Evolutionary conservation across 53 echinoderm and acorn worm genomes (phyloP), one percentile per base, ranked within the genome.

Genomic region (Henricia sp.): DNA sequence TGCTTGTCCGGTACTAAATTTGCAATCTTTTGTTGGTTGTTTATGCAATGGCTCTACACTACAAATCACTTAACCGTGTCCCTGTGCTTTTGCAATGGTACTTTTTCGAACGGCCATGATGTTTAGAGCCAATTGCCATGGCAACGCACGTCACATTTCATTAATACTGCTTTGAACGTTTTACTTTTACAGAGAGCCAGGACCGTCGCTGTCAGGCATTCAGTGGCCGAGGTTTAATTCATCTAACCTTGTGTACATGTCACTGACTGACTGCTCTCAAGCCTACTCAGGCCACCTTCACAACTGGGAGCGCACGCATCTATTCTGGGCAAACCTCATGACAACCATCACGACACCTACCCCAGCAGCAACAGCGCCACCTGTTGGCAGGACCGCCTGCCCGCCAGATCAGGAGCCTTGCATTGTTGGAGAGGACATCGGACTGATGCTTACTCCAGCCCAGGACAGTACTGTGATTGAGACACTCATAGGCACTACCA

Each of bases 221-320:
- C 54, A 76, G 67, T 86, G 86, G 86, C 86, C 86, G 43, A 9
- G 4, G 14, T 76, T 75, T 42, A 68, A 75, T 23, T 0, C 43
- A 11, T 40, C 37, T 21, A 40, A 74, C 40, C 52, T 66, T n/a
- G 35, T 3, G 19, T 86, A 74, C 40, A 67, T 76, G 67, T 64
- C 75, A 39, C 55, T 86, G 8, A 67, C 67, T 13, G 67, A 66
- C 50, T 86, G 86, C 32, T 76, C 86, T 4, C 29, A 50, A 34
- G 46, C 37, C 37, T 52, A n/a, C 24, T 63, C 63, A 4, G 75
- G 76, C 38, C 27, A 1, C 2, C 67, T 53, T 24, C n/a, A 38
- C 28, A 32, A 53, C 20, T 65, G 76, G 67, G 39, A 33, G 4
- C 86, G 55, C 19, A 30, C 76, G 0, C 12, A 29, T 19, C 75